These are phyloP conservation scores for Xenentodon cancila DNA, from an alignment of 2,797 vertebrate species.

Conservation along the genomic window DNA sequence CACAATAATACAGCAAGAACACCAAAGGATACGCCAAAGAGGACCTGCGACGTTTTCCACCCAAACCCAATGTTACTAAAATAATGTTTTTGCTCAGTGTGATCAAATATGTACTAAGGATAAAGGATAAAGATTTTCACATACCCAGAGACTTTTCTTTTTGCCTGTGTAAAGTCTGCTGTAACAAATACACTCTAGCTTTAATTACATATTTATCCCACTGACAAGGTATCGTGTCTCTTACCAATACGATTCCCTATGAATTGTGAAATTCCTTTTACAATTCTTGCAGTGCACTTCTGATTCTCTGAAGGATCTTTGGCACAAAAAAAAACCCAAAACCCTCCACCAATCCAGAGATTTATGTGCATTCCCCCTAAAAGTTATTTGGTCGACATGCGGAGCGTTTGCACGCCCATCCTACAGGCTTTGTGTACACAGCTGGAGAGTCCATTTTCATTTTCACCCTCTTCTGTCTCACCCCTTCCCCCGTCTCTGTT, in stretches of 20 bases:
- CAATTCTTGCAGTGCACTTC: conserved; percentile 6
- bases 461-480: conserved; percentile 38
- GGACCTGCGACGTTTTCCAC: background rate
- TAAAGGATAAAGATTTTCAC: background rate
- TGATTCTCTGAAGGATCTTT: conserved; percentile 11
- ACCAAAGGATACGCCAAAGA: conserved; percentile 2
- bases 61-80: conserved; percentile 7
- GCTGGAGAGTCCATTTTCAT: conserved; percentile 82
- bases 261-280: conserved; percentile 19
- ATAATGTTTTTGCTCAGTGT: background rate
- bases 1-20: conserved; percentile 31
- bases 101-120: background rate
- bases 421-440: conserved; percentile 79
- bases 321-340: conserved; percentile 13
- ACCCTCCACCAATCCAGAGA: conserved; percentile 25
- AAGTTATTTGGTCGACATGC: conserved; percentile 42
- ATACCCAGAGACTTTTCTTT: conserved; percentile 2
- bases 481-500: conserved; percentile 5
- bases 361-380: conserved; percentile 42
- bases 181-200: background rate
- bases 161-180: background rate
- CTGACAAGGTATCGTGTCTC: background rate
- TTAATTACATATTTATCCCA: background rate
- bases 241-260: background rate
- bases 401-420: conserved; percentile 67